These are phyloP conservation scores for Sardinella longiceps DNA, from an alignment of 2,797 vertebrate species.

Conservation along the genomic window DNA sequence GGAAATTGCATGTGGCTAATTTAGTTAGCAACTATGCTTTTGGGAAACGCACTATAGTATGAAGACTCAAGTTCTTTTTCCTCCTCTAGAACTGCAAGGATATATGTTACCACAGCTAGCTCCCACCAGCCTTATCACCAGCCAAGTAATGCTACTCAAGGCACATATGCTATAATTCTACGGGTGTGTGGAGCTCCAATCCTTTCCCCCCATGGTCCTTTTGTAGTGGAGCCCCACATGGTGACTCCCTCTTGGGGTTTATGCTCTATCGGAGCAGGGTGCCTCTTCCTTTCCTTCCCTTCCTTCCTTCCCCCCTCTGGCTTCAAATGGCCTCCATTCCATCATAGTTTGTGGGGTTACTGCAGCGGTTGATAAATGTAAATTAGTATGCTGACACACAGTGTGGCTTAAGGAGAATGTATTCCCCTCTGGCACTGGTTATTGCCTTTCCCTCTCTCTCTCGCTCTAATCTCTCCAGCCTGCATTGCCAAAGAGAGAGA, in stretches of 20 bases:
- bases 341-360: constrained; percentile 45
- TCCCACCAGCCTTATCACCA: neutral
- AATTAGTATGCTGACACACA: constrained; percentile 50
- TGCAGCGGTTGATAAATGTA: constrained; percentile 47
- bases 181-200: neutral
- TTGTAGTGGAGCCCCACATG: neutral
- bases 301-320: constrained; percentile 1
- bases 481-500: constrained; percentile 3
- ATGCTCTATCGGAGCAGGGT: neutral
- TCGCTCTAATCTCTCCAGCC: constrained; percentile 15
- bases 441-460: constrained; percentile 44
- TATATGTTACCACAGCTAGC: neutral
- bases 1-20: no score
- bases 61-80: no score
- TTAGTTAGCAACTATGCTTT: no score
- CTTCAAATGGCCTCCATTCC: constrained; percentile 40
- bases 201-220: neutral
- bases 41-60: no score
- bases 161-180: neutral
- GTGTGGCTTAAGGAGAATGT: constrained; percentile 39
- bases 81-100: neutral
- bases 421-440: constrained; percentile 36
- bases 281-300: neutral
- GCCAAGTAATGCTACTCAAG: neutral
- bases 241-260: neutral